These are phyloP conservation scores for Lasioglossum pauxillum DNA, from an alignment of 2,888 invertebrate genomes.

Conservation along the genomic window DNA sequence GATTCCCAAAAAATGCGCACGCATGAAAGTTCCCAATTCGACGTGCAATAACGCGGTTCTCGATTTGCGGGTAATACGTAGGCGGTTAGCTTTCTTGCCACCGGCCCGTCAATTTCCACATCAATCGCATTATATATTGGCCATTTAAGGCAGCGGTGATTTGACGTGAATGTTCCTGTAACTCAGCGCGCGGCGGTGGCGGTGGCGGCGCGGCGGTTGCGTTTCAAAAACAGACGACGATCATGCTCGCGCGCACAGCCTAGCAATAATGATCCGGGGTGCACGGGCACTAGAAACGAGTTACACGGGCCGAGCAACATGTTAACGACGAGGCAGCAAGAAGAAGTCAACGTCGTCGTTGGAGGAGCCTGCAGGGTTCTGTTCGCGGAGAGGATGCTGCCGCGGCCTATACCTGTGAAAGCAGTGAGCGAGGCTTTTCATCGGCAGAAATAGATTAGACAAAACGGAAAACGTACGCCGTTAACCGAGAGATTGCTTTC, in stretches of 20 bases:
- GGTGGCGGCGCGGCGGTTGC: background rate
- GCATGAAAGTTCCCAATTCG: conserved; percentile 5
- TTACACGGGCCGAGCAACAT: conserved; percentile 13
- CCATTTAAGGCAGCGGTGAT: conserved; percentile 2
- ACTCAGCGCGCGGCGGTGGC: background rate
- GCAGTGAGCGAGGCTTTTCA: conserved; percentile 35
- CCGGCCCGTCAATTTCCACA: conserved; percentile 7
- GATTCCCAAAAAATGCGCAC: background rate
- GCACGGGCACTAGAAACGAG: background rate
- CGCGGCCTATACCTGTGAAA: conserved; percentile 36
- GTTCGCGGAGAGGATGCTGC: conserved; percentile 11
- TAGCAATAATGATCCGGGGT: background rate
- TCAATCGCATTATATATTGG: background rate
- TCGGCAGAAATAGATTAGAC: conserved; percentile 50
- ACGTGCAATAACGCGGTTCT: background rate
- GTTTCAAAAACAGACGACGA: conserved; percentile 7
- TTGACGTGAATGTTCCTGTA: conserved; percentile 1
- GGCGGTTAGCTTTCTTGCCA: background rate
- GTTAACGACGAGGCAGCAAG: conserved; percentile 50
- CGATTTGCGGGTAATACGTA: background rate
- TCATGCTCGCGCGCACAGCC: background rate
- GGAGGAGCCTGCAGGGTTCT: conserved; percentile 22
- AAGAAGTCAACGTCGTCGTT: conserved; percentile 12
- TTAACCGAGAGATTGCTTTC: conserved; percentile 63
- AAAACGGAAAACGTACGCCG: conserved; percentile 60